Percentiles rank a stretch among this genome's conserved stretches.
phyloP scores from a whole-genome alignment of 2,113 vertebrate genomes.

The Lanius ludovicianus region DNA sequence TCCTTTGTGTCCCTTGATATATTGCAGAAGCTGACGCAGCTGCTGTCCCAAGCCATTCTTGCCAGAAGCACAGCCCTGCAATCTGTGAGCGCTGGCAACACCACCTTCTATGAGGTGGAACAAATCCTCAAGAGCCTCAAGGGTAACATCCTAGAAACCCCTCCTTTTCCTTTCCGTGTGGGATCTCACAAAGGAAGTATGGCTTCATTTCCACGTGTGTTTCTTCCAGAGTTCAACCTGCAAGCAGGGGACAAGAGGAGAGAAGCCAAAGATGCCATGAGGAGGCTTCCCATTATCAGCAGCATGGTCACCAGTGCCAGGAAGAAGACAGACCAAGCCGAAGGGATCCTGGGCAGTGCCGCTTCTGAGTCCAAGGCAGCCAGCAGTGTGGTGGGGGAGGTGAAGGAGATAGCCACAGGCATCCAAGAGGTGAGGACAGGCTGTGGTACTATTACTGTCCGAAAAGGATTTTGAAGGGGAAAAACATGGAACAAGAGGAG shows the following conservation, averaged over 20 bases:
- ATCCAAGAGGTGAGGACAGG: slow-evolving; percentile 80
- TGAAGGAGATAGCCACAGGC: slow-evolving; percentile 50
- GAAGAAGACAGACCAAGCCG: slow-evolving; percentile 67
- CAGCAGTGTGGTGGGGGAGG: not conserved
- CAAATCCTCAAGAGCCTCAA: slow-evolving; percentile 80
- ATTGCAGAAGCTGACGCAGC: slow-evolving; percentile 73
- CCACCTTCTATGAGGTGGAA: slow-evolving; percentile 81
- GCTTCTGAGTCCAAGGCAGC: slow-evolving; percentile 50
- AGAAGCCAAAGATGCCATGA: slow-evolving; percentile 80
- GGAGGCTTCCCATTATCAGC: slow-evolving; percentile 78
- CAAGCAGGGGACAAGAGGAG: slow-evolving; percentile 75
- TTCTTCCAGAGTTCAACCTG: slow-evolving; percentile 82
- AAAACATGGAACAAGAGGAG: not conserved
- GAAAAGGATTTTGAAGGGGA: not conserved
- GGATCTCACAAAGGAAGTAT: not conserved
- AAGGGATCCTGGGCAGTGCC: slow-evolving; percentile 60
- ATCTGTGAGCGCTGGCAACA: slow-evolving; percentile 77
- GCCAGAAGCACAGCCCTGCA: slow-evolving; percentile 79
- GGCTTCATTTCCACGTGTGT: accelerated
- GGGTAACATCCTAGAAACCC: slow-evolving; percentile 71
- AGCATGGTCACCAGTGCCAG: slow-evolving; percentile 75
- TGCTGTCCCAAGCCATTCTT: slow-evolving; percentile 79
- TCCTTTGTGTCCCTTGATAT: not conserved
- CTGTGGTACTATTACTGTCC: not conserved
- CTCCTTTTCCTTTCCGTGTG: not conserved